phyloP scores from a whole-genome alignment of 2,797 vertebrate species.

The Sylvilagus floridanus region DNA sequence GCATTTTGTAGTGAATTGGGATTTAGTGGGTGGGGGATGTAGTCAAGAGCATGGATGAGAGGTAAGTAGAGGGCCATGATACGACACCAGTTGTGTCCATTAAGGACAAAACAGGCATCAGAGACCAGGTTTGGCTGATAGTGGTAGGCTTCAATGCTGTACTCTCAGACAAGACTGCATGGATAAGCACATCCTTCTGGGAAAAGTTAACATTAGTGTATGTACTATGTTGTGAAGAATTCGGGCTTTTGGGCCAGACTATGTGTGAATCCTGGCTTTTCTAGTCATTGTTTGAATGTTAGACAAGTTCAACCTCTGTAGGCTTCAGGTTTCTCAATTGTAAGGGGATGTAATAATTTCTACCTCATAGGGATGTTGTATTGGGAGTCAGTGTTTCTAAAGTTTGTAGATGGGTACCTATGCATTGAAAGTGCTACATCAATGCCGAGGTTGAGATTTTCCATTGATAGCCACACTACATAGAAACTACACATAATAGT shows the following conservation, averaged over 20 bases:
- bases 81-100: fast-evolving
- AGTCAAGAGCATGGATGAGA: neutral
- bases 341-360: neutral
- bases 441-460: neutral
- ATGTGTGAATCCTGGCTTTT: constrained; percentile 4
- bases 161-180: neutral
- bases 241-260: neutral
- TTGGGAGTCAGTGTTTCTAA: neutral
- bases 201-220: neutral
- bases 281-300: neutral
- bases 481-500: neutral
- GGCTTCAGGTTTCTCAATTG: neutral
- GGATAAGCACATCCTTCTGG: neutral
- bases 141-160: neutral
- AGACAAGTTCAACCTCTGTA: neutral
- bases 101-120: neutral
- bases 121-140: neutral
- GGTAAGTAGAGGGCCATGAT: neutral
- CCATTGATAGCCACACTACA: neutral
- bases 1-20: neutral
- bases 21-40: neutral
- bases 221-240: neutral
- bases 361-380: neutral
- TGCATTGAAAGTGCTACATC: neutral
- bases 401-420: neutral